Evolutionary conservation across 2,797 vertebrate species (phyloP).

Genomic region (Anableps anableps): DNA sequence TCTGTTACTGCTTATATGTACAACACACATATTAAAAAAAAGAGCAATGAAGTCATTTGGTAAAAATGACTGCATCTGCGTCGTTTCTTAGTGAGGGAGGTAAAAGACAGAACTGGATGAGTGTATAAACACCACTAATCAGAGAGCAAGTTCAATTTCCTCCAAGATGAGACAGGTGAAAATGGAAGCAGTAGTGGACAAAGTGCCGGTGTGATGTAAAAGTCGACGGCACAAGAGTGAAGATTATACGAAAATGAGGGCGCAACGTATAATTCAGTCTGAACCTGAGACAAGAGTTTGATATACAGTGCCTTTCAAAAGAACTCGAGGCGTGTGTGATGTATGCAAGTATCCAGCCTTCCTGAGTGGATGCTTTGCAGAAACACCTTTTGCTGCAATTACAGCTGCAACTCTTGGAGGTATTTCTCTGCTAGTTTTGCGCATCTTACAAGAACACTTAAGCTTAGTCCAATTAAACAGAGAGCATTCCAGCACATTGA

Average conservation of each 20-base stretch:
- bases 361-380: background rate
- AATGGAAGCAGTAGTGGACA: constrained; percentile 24
- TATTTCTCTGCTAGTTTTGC: background rate
- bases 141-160: constrained; percentile 22
- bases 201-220: constrained; percentile 26
- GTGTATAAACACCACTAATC: constrained; percentile 52
- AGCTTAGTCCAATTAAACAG: background rate
- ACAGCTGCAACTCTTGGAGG: background rate
- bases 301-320: background rate
- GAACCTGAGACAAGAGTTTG: background rate
- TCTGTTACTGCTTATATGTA: constrained; percentile 4
- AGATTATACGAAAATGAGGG: constrained; percentile 22
- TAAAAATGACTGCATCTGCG: constrained; percentile 10
- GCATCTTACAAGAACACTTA: background rate
- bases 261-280: constrained; percentile 6
- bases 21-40: constrained; percentile 4
- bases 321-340: background rate
- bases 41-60: background rate
- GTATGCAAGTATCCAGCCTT: background rate
- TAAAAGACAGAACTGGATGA: constrained; percentile 33
- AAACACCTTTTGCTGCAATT: background rate
- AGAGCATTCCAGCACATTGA: background rate
- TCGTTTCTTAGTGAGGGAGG: constrained; percentile 34
- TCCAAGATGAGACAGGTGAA: constrained; percentile 11
- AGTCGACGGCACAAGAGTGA: constrained; percentile 34